Evolutionary conservation across 30 jellyfish, hydroid and myxozoan species (phyloP).

Genomic region (Aurelia aurita): DNA sequence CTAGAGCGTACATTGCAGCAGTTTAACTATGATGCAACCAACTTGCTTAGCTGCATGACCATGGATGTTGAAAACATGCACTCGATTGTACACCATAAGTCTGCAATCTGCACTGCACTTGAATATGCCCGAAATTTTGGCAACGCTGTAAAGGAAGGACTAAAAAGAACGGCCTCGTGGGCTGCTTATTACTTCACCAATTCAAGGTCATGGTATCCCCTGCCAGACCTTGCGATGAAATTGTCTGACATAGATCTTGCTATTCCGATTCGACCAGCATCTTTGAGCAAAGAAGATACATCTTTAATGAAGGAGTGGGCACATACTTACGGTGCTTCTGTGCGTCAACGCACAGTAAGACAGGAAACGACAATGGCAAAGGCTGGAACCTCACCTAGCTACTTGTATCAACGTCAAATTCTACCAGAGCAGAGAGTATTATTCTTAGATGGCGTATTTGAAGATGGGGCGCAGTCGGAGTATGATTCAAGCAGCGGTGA

Average conservation of each 20-base stretch:
- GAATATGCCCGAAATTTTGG: slow-evolving; percentile 26
- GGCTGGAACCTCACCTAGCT: slow-evolving; percentile 17
- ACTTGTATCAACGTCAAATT: slow-evolving; percentile 5
- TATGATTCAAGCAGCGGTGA: slow-evolving; percentile 20
- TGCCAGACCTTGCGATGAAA: slow-evolving; percentile 14
- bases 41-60: slow-evolving; percentile 50
- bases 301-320: slow-evolving; percentile 28
- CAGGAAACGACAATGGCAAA: slow-evolving; percentile 41
- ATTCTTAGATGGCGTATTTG: slow-evolving; percentile 17
- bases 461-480: not conserved
- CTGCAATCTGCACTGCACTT: slow-evolving; percentile 8
- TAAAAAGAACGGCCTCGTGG: slow-evolving; percentile 17
- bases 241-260: not conserved
- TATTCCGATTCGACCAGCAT: not conserved
- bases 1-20: not conserved
- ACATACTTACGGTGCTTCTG: slow-evolving; percentile 10
- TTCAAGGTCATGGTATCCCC: slow-evolving; percentile 21
- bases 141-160: slow-evolving; percentile 21
- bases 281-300: slow-evolving; percentile 11
- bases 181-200: slow-evolving; percentile 26
- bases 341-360: slow-evolving; percentile 33
- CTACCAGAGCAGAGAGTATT: slow-evolving; percentile 8
- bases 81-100: slow-evolving; percentile 24
- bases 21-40: not conserved
- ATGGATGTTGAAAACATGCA: slow-evolving; percentile 22